phyloP scores from a whole-genome alignment of 2,888 invertebrate genomes.

The Trichacis sp. region DNA sequence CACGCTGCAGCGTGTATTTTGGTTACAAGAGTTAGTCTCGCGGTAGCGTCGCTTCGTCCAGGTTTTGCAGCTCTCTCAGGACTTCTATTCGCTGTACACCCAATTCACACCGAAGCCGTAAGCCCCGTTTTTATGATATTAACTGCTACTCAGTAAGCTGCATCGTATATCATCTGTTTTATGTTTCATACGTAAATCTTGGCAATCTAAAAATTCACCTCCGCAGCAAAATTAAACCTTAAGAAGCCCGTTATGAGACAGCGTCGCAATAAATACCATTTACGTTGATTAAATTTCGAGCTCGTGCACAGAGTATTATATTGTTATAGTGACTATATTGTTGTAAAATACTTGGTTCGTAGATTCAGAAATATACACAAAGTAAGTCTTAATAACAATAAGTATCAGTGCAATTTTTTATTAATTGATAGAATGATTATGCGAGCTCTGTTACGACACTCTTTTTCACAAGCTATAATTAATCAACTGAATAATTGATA shows the following conservation, averaged over 20 bases:
- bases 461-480: no score
- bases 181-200: conserved; percentile 4
- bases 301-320: background rate
- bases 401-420: no score
- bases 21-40: conserved; percentile 77
- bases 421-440: no score
- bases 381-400: no score
- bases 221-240: background rate
- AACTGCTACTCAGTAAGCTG: background rate
- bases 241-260: background rate
- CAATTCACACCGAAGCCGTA: conserved; percentile 91
- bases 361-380: no score
- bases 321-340: background rate
- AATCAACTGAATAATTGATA: background rate
- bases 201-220: background rate
- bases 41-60: conserved; percentile 77
- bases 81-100: conserved; percentile 86
- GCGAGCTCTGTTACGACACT: no score
- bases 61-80: conserved; percentile 81
- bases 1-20: conserved; percentile 82
- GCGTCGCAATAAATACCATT: conserved; percentile 1
- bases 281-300: background rate
- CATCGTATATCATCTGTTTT: background rate
- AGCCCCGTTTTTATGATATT: conserved; percentile 67
- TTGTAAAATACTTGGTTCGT: no score